phyloP scores from a whole-genome alignment of 2,797 vertebrate species.

The Caiman crocodilus region DNA sequence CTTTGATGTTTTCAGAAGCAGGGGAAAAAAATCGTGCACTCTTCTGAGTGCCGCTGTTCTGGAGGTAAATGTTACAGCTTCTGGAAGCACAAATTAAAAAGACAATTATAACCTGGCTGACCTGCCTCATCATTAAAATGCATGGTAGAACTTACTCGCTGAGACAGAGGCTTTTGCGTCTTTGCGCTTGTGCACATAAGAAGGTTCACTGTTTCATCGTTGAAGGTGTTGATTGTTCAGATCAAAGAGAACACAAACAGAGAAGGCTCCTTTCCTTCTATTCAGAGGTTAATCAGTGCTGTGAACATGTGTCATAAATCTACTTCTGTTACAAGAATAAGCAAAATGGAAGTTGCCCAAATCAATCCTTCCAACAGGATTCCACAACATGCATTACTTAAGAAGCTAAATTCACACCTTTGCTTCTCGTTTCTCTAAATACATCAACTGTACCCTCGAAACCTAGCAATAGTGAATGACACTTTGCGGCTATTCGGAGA shows the following conservation, averaged over 20 bases:
- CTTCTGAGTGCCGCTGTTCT: constrained; percentile 40
- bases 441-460: not conserved
- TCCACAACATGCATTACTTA: rapidly evolving
- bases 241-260: not conserved
- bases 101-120: constrained; percentile 66
- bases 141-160: constrained; percentile 5
- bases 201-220: not conserved
- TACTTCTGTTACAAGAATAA: not conserved
- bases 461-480: not conserved
- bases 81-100: constrained; percentile 64
- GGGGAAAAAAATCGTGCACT: constrained; percentile 14
- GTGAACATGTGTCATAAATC: not conserved
- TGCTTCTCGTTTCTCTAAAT: not conserved
- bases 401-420: not conserved
- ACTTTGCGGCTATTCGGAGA: not conserved
- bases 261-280: not conserved
- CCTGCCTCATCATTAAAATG: constrained; percentile 55
- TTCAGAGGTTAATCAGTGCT: not conserved
- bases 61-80: constrained; percentile 58
- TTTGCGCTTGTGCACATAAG: not conserved
- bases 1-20: constrained; percentile 61
- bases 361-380: not conserved
- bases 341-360: not conserved
- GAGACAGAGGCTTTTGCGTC: constrained; percentile 6
- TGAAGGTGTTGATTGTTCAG: not conserved